Conservation (phyloP, 1,140 invertebrate genomes). For the Vanessa atalanta region DNA sequence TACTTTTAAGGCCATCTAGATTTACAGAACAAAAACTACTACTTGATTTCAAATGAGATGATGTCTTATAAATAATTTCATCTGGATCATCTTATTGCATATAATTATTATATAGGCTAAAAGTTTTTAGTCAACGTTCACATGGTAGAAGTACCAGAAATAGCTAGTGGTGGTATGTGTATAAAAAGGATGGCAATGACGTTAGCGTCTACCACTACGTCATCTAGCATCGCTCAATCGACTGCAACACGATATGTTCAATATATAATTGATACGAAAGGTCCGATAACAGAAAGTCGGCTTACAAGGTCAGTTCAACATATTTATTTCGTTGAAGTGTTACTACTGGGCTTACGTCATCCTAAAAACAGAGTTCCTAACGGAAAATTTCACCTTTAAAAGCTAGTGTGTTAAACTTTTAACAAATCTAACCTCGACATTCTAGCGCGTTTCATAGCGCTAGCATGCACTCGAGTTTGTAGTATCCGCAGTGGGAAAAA, state of each 20-base stretch:
- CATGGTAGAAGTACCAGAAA: too few relatives aligned
- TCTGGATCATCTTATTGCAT: too few relatives aligned
- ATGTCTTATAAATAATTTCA: too few relatives aligned
- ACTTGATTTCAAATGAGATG: too few relatives aligned
- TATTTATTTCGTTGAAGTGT: neutral
- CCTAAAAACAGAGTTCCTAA: too few relatives aligned
- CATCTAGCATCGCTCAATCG: neutral
- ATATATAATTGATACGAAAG: constrained; percentile 10
- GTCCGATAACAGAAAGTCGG: constrained; percentile 5
- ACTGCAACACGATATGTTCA: constrained; percentile 7
- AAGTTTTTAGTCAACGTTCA: too few relatives aligned
- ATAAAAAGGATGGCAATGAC: neutral
- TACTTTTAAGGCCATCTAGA: too few relatives aligned
- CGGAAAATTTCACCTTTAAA: neutral
- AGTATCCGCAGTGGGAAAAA: constrained; percentile 17
- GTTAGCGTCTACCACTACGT: neutral
- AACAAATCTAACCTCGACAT: constrained; percentile 4
- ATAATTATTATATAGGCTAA: too few relatives aligned
- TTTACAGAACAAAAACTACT: too few relatives aligned
- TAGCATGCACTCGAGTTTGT: constrained; percentile 11
- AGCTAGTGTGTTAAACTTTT: neutral
- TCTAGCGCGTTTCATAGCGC: neutral
- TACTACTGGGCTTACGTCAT: neutral
- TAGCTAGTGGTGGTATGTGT: too few relatives aligned
- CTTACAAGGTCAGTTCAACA: constrained; percentile 4